These are phyloP conservation scores for Seriola rivoliana DNA, from an alignment of 2,113 vertebrate species.

Conservation along the genomic window DNA sequence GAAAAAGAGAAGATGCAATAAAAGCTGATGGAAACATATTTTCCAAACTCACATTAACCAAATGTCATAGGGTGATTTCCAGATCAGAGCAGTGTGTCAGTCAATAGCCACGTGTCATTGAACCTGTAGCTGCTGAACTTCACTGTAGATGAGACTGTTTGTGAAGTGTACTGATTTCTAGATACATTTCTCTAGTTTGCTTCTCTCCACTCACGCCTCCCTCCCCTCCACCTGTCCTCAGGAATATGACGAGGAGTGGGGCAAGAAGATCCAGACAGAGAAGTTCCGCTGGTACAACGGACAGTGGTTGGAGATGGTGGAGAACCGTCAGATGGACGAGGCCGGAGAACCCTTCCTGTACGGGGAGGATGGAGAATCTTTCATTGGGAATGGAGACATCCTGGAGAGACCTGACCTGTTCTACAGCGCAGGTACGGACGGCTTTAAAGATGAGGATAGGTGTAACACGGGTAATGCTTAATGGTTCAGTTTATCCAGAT, in stretches of 20 bases:
- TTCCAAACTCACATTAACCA: neutral
- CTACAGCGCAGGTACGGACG: slow-evolving; percentile 79
- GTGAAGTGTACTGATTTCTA: neutral
- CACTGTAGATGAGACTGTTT: too few species aligned
- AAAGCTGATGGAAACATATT: neutral
- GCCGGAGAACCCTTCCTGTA: slow-evolving; percentile 89
- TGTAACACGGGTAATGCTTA: neutral
- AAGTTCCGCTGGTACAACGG: slow-evolving; percentile 96
- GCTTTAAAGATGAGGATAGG: neutral
- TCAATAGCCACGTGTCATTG: too few species aligned
- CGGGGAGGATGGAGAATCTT: slow-evolving; percentile 89
- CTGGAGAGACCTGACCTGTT: slow-evolving; percentile 90
- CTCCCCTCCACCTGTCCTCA: slow-evolving; percentile 47
- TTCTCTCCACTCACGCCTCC: neutral
- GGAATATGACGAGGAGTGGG: slow-evolving; percentile 95
- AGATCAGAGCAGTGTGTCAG: too few species aligned
- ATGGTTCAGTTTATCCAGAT: neutral
- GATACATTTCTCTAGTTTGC: neutral
- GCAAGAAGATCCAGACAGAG: slow-evolving; percentile 92
- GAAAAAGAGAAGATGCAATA: neutral
- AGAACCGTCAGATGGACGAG: slow-evolving; percentile 90
- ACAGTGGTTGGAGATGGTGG: slow-evolving; percentile 97
- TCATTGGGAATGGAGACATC: slow-evolving; percentile 88
- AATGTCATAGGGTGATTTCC: too few species aligned
- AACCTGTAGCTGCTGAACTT: too few species aligned